Evolutionary conservation across 2,113 vertebrate species (phyloP).

Genomic region (Podarcis muralis): DNA sequence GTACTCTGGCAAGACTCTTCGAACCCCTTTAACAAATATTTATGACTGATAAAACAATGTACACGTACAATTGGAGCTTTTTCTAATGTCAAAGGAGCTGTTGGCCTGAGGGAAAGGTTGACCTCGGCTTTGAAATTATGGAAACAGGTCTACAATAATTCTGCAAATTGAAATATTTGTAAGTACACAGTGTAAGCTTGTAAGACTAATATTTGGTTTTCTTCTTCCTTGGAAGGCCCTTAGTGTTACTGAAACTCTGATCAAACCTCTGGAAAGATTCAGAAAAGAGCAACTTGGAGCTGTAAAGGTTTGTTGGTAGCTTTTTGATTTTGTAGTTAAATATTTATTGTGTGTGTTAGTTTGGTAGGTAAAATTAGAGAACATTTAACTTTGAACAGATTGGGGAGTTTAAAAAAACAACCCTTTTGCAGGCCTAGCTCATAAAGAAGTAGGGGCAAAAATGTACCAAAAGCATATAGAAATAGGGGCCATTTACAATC

Average conservation of each 20-base stretch:
- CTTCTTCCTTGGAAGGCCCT: slow-evolving; percentile 80
- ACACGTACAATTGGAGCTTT: not conserved
- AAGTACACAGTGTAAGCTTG: not conserved
- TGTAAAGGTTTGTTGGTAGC: slow-evolving; percentile 84
- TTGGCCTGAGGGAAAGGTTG: not conserved
- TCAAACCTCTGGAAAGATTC: slow-evolving; percentile 98
- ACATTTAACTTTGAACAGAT: slow-evolving; percentile 21
- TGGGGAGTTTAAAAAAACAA: not conserved
- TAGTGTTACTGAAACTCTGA: slow-evolving; percentile 96
- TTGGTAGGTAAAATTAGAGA: not conserved
- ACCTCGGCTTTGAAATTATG: not conserved
- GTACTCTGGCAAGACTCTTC: not conserved
- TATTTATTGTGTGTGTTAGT: slow-evolving; percentile 2
- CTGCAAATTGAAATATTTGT: not conserved
- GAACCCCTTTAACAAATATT: not conserved
- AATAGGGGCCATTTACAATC: slow-evolving; percentile 17
- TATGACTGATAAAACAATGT: not conserved
- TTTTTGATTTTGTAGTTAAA: not conserved
- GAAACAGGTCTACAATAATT: not conserved
- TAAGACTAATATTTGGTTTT: slow-evolving; percentile 57
- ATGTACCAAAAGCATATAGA: slow-evolving; percentile 12
- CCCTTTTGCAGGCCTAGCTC: slow-evolving; percentile 19
- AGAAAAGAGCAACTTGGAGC: slow-evolving; percentile 95
- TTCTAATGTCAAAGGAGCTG: not conserved
- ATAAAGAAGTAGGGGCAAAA: slow-evolving; percentile 35